Evolutionary conservation across 1,140 invertebrate genomes (phyloP), one percentile per base, ranked within the genome.

Genomic region (Zelostemma sp.): DNA sequence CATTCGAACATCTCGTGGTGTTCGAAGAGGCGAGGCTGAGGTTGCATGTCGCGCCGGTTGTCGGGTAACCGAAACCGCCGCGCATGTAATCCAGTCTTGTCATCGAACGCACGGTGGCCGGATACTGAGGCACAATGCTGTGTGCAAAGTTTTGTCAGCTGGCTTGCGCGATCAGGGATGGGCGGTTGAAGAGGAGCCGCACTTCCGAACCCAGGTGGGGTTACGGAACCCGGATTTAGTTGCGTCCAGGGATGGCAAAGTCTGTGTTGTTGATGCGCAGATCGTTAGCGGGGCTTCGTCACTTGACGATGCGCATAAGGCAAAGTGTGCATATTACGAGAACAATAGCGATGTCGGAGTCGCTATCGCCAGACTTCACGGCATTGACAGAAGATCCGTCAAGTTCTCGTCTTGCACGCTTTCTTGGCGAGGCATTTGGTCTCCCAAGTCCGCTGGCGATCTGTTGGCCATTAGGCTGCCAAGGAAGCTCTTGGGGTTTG

Each of bases 71-170:
- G n/a, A n/a, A n/a, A 82, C 81, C 0, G 57, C 73, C 1, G 73
- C 74, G 31, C 83, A 85, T 45, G 65, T 75, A 15, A 71, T 84
- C 2, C 80, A 84, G 53, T 53, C 54, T 9, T 86, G 82, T 57
- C 62, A 61, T 21, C 45, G 80, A n/a, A n/a, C n/a, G n/a, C n/a
- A n/a, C n/a, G n/a, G n/a, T n/a, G n/a, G n/a, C n/a, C n/a, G n/a
- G n/a, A 28, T 84, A n/a, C 18, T 65, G n/a, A 62, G 81, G 4
- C 83, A 85, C 17, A 45, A 80, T 56, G 67, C 61, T 0, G 62
- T 76, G 1, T 46, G 11, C n/a, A 61, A 59, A 18, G 51, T 48
- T 3, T 2, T 76, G 0, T 25, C 17, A 0, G 6, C 2, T 1
- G 31, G n/a, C 11, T 16, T 75, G 1, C 25, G 21, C 4, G 18